Percentiles rank a stretch among this genome's conserved stretches.
phyloP scores from a whole-genome alignment of 1,140 invertebrate genomes.

The Caligus rogercresseyi region DNA sequence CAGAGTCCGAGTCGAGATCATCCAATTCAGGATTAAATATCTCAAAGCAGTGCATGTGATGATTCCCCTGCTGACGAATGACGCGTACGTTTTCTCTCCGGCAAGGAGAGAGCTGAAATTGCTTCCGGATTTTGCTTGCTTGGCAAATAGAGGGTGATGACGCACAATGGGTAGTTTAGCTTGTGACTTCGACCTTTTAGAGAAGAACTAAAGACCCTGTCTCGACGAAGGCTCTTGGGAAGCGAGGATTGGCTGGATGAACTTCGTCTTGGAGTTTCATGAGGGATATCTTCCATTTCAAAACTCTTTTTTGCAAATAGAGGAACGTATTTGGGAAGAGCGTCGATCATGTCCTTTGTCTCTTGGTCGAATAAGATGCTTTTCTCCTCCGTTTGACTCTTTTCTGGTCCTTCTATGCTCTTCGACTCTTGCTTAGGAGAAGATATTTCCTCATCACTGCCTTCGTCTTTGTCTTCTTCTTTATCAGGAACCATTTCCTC shows the following conservation, averaged over 20 bases:
- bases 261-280: slow-evolving; percentile 9
- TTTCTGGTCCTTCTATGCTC: too few species aligned
- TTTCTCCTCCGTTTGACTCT: too few species aligned
- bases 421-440: too few species aligned
- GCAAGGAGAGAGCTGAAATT: slow-evolving; percentile 24
- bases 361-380: too few species aligned
- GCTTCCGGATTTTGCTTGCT: slow-evolving; percentile 18
- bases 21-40: slow-evolving; percentile 76
- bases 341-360: not conserved
- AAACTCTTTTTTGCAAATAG: slow-evolving; percentile 11
- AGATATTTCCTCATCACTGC: too few species aligned
- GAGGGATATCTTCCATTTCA: slow-evolving; percentile 18
- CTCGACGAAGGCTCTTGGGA: not conserved
- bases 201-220: not conserved
- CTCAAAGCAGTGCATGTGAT: slow-evolving; percentile 54
- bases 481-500: slow-evolving; percentile 1
- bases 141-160: slow-evolving; percentile 19
- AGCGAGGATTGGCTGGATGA: not conserved
- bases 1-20: slow-evolving; percentile 71
- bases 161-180: slow-evolving; percentile 16
- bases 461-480: not conserved
- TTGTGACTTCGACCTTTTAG: not conserved
- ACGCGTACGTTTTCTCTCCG: slow-evolving; percentile 26
- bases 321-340: not conserved
- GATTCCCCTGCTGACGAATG: slow-evolving; percentile 32